These are phyloP conservation scores for Tonatia bakeri DNA, from an alignment of 2,113 vertebrate genomes.

Conservation along the genomic window DNA sequence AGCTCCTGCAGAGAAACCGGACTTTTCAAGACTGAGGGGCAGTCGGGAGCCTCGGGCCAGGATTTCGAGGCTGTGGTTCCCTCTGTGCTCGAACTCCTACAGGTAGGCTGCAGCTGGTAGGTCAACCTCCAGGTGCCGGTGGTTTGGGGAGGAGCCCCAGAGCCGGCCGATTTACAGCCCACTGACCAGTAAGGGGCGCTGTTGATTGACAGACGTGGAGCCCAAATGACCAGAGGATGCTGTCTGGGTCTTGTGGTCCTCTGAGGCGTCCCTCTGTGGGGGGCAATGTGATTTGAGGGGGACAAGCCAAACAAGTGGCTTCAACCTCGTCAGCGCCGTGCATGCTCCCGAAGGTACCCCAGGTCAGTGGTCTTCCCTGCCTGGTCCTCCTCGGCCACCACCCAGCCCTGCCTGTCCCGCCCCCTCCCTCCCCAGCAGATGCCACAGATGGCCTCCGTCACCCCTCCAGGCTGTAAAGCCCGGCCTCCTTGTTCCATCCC, in stretches of 20 bases:
- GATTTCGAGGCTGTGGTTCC: neutral
- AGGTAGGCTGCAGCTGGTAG: fast-evolving
- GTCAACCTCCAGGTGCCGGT: neutral
- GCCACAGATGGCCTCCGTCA: fast-evolving
- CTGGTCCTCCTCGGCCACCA: too few relatives aligned
- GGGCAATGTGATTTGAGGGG: neutral
- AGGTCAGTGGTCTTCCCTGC: too few relatives aligned
- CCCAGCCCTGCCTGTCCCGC: too few relatives aligned
- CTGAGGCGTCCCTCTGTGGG: neutral
- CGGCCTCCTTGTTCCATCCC: neutral
- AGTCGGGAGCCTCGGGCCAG: neutral
- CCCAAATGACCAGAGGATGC: neutral
- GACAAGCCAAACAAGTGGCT: neutral
- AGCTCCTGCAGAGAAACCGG: neutral
- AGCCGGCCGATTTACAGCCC: neutral
- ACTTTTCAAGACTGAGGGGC: neutral
- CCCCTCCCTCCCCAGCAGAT: neutral
- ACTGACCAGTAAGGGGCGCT: slow-evolving; percentile 76
- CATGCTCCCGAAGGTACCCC: neutral
- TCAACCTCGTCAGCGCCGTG: fast-evolving
- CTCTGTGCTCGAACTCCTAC: neutral
- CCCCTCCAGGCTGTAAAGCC: neutral
- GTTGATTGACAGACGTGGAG: slow-evolving; percentile 64
- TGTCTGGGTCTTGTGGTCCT: neutral
- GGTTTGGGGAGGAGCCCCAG: too few relatives aligned